Base-by-base conservation (phyloP, 1,140 invertebrate species). In the Laodelphax striatellus region DNA sequence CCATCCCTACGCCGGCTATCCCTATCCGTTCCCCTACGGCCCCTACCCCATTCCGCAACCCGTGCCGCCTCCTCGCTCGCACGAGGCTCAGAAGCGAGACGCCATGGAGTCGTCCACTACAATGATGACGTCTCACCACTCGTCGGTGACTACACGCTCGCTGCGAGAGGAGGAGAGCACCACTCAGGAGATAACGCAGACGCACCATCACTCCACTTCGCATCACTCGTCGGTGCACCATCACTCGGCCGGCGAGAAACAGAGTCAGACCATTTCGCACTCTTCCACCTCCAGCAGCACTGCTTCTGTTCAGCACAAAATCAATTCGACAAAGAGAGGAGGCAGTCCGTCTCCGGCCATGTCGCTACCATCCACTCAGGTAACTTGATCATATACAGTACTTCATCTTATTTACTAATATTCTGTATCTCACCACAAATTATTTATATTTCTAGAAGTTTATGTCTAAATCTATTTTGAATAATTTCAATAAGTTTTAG, bases 1-100 rank as follows among this genome's bases (percentile, higher is more conserved):
- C 61, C 82, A 85, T 64, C 81, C 83, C 17, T 85, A 86, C 24
- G 77, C 81, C 0, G 79, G 76, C 0, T 75, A 74, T 67, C 80
- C 82, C 8, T 81, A 80, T 69, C 77, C 79, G n/a, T 86, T 86
- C 73, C 79, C 85, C 0, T 86, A 86, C 66, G 81, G 80, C 5
- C 82, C 85, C 1, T 77, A 85, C 55, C 84, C 84, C 17, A 85
- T 81, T 66, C 81, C 81, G 6, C 82, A 87, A 65, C 82, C 85
- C 1, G 84, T 85, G 64, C 85, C 85, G 21, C 84, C 83, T 1
- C 84, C 85, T 61, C 73, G 82, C 5, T 77, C 78, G 44, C 73
- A 77, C 13, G 81, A 79, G 63, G 75, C 72, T 31, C 55, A 72
- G 71, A 64, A 70, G 74, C 60, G 76, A 75, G 64, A 76, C 76